Base-by-base conservation (phyloP, 1,140 invertebrate species). In the Hydropsyche tenuis region DNA sequence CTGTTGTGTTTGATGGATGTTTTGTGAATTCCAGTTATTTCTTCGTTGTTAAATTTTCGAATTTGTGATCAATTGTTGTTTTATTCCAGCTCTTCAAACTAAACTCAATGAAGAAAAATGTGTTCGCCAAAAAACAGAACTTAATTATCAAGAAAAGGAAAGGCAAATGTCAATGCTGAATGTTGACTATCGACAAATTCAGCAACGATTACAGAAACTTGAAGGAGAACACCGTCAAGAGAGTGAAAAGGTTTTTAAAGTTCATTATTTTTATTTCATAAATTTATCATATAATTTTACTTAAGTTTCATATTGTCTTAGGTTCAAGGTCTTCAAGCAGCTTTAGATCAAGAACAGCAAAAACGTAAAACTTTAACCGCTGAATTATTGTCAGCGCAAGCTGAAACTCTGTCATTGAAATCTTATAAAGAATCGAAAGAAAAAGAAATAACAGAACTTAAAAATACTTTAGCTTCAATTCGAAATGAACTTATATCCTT, bases 111-210 rank as follows among this genome's bases (percentile, higher is more conserved):
- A 96, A 81, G 95, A 97, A 81, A 96, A 96, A 81, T 89, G 86
- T 56, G 89, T 90, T 0, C 86, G 95, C 64, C 93, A 96, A 80
- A 91, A 92, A 73, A 90, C 93, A 0, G 95, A 97, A 80, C 87
- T 92, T 45, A 88, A 89, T 22, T 91, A 90, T 7, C 94, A 98
- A 81, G 95, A 97, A 80, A 94, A 95, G 79, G 96, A 98, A 81
- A 87, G 96, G 7, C 94, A 97, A 81, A 93, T 96, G 80, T 97
- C 93, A 5, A 97, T 97, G 92, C 84, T 98, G 0, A 93, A 92
- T 16, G 94, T 98, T 3, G 96, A 98, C 82, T 94, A 96, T 80
- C 86, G 94, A 7, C 96, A 97, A 84, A 92, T 97, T 75, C 93
- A 96, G 79, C 92, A 96, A 79, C 89, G 94, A 68, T 82, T 97